Percentiles rank a stretch among this genome's conserved stretches.
phyloP scores from a whole-genome alignment of 2,888 invertebrate genomes.

The Tenthredo amoena region DNA sequence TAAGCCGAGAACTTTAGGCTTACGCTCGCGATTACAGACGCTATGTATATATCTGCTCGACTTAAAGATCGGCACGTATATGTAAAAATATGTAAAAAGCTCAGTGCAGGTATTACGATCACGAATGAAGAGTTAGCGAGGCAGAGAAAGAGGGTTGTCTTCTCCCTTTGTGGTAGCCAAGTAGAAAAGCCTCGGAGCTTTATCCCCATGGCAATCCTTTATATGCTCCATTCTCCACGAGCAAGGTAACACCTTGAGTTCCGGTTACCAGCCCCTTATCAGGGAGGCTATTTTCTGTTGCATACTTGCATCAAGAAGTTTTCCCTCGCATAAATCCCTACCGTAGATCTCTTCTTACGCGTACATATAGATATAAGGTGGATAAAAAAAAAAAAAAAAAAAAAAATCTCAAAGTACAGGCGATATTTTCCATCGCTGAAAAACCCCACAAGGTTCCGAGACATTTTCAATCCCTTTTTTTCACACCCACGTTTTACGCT shows the following conservation, averaged over 20 bases:
- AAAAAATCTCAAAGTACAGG: background rate
- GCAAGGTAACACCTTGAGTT: slow-evolving; percentile 34
- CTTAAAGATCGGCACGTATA: background rate
- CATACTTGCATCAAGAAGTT: background rate
- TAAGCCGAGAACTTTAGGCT: background rate
- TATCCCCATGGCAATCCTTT: background rate
- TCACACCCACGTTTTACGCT: background rate
- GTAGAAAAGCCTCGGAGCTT: slow-evolving; percentile 19
- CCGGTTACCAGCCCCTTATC: slow-evolving; percentile 14
- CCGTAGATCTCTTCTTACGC: background rate
- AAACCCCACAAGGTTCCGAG: background rate
- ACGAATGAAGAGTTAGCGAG: slow-evolving; percentile 11
- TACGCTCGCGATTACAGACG: background rate
- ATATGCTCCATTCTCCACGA: slow-evolving; percentile 3
- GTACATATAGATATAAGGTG: background rate
- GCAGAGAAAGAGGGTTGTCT: background rate
- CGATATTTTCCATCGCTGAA: background rate
- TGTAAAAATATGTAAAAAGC: background rate
- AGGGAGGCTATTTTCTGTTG: background rate
- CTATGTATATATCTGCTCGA: background rate
- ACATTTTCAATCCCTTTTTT: background rate
- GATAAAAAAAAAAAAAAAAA: background rate
- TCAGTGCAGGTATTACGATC: background rate
- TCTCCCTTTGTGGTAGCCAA: slow-evolving; percentile 27
- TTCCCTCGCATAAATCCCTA: background rate